Evolutionary conservation across 1,140 invertebrate species (phyloP).

Genomic region (Eufriesea mexicana): DNA sequence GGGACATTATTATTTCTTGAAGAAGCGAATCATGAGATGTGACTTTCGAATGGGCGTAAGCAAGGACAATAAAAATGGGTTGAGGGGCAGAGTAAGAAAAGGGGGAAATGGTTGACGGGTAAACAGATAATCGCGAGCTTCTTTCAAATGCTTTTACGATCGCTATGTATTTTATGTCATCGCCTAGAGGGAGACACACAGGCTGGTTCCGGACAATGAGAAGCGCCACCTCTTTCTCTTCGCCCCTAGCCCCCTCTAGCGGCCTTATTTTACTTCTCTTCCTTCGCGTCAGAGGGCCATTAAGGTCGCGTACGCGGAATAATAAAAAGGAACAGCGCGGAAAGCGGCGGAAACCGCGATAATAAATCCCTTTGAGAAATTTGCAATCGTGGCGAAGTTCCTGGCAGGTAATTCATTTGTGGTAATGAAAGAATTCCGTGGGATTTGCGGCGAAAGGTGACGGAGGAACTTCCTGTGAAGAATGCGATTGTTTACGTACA

Average conservation of each 20-base stretch:
- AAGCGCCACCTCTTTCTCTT: background rate
- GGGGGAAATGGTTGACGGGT: background rate
- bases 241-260: background rate
- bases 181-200: background rate
- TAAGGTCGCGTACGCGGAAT: conserved; percentile 30
- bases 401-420: conserved; percentile 29
- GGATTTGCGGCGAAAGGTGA: background rate
- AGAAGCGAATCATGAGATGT: background rate
- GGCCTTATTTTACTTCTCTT: background rate
- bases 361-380: conserved; percentile 40
- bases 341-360: conserved; percentile 27
- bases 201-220: conserved; percentile 10
- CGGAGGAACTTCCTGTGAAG: background rate
- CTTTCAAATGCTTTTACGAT: conserved; percentile 23
- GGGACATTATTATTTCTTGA: background rate
- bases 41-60: background rate
- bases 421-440: conserved; percentile 21
- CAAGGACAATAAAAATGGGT: background rate
- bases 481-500: conserved; percentile 11
- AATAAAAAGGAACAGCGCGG: conserved; percentile 34
- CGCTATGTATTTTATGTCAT: conserved; percentile 7
- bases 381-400: conserved; percentile 19
- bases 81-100: too few relatives aligned
- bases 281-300: conserved; percentile 3
- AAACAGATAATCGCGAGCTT: conserved; percentile 18